Conservation (phyloP, 2,888 invertebrate genomes). For the Galerucella calmariensis region DNA sequence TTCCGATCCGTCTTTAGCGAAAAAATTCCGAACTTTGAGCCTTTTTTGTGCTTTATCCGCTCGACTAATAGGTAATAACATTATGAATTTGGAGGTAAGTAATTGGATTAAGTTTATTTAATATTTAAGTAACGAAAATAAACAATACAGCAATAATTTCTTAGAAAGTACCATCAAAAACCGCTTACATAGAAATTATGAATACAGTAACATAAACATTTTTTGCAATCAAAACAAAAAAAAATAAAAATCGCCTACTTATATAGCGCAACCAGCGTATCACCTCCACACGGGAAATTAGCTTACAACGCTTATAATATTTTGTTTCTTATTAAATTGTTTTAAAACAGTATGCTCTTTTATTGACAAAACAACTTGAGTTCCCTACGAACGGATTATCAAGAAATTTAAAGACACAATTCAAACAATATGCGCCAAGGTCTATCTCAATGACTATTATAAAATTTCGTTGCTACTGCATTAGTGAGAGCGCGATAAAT, state of each 20-base stretch:
- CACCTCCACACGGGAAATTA: conserved; percentile 8
- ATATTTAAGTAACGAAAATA: conserved; percentile 8
- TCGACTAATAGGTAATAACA: neutral
- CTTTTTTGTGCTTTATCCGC: too few species aligned
- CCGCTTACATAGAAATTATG: conserved; percentile 11
- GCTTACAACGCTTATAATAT: conserved; percentile 20
- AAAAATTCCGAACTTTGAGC: too few species aligned
- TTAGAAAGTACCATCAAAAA: neutral
- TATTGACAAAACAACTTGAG: conserved; percentile 33
- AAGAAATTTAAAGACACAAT: conserved; percentile 28
- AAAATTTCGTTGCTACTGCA: conserved; percentile 11
- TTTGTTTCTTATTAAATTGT: conserved; percentile 28
- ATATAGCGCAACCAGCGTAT: conserved; percentile 16
- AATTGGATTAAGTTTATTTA: neutral
- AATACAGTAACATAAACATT: conserved; percentile 11
- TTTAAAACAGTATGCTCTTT: conserved; percentile 13
- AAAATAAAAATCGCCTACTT: conserved; percentile 7
- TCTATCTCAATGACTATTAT: conserved; percentile 20
- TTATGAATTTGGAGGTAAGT: conserved; percentile 1
- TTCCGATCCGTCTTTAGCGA: too few species aligned
- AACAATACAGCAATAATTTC: neutral
- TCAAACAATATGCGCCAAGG: conserved; percentile 30
- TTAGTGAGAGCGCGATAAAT: conserved; percentile 23
- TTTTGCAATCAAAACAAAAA: conserved; percentile 19
- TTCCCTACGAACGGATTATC: conserved; percentile 10